phyloP scores from a whole-genome alignment of 2,888 invertebrate species.

The Drosophila nr. fundita region DNA sequence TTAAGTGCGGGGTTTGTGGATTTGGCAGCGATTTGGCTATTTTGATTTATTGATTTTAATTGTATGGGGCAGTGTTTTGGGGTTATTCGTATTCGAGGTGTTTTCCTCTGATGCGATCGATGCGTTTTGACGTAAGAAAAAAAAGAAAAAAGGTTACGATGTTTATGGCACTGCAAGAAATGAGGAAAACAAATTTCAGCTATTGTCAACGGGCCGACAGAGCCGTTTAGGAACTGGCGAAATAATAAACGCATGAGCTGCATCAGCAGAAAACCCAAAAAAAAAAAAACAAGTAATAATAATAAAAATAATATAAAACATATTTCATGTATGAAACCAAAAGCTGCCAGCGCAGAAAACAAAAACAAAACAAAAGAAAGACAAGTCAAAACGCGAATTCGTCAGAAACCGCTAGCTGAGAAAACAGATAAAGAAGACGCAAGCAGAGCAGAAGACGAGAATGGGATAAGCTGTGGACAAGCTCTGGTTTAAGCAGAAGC shows the following conservation, averaged over 20 bases:
- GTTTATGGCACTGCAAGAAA: constrained; percentile 65
- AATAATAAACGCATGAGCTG: constrained; percentile 21
- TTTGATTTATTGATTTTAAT: constrained; percentile 14
- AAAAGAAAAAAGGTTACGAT: constrained; percentile 44
- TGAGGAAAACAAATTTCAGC: constrained; percentile 20
- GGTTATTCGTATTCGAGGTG: constrained; percentile 62
- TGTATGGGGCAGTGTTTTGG: constrained; percentile 52
- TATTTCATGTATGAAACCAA: constrained; percentile 35
- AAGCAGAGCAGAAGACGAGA: constrained; percentile 22
- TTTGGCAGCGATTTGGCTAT: constrained; percentile 64
- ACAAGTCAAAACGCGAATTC: constrained; percentile 48
- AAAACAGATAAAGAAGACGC: constrained; percentile 24
- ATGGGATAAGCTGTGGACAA: constrained; percentile 20
- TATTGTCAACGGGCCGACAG: constrained; percentile 14
- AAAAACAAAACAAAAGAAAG: constrained; percentile 1
- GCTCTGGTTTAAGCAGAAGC: constrained; percentile 13
- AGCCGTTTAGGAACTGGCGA: constrained; percentile 29
- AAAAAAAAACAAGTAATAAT: background rate
- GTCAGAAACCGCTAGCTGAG: constrained; percentile 45
- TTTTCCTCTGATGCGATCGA: constrained; percentile 40
- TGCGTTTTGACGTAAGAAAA: constrained; percentile 4
- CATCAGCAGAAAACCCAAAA: constrained; percentile 48
- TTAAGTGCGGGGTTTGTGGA: constrained; percentile 5
- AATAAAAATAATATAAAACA: constrained; percentile 13
- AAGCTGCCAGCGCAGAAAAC: constrained; percentile 28